Evolutionary conservation across 2,113 vertebrate genomes (phyloP).

Genomic region (Leptodactylus fuscus): DNA sequence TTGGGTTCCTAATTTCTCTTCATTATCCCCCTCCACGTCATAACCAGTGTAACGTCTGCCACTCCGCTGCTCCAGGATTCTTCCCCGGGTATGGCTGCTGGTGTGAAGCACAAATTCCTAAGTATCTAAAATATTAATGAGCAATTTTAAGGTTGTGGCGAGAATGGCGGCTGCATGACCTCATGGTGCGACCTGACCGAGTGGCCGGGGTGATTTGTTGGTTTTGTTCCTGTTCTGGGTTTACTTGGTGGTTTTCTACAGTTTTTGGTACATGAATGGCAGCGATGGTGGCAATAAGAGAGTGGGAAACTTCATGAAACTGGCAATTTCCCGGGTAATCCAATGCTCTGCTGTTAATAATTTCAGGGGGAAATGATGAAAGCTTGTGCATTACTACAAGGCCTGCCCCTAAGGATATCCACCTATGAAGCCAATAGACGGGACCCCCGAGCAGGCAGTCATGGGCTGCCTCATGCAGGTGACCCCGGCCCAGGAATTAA

Average conservation of each 20-base stretch:
- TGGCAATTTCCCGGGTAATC: too few species aligned
- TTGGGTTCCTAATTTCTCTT: background rate
- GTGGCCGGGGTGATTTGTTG: background rate
- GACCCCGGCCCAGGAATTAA: too few species aligned
- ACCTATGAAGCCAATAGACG: too few species aligned
- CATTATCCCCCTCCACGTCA: background rate
- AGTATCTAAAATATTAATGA: slow-evolving; percentile 51
- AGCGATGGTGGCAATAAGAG: background rate
- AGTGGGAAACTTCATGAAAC: too few species aligned
- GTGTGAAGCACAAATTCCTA: slow-evolving; percentile 37
- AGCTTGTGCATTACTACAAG: too few species aligned
- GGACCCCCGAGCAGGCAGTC: too few species aligned
- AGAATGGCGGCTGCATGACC: background rate
- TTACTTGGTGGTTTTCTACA: background rate
- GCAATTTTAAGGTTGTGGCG: slow-evolving; percentile 36
- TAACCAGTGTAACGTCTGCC: background rate
- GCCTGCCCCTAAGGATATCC: too few species aligned
- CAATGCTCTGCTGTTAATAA: too few species aligned
- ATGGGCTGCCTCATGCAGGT: too few species aligned
- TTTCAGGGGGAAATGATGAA: too few species aligned
- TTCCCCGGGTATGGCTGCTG: background rate
- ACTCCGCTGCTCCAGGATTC: background rate
- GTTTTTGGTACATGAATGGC: background rate
- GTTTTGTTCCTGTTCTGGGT: background rate
- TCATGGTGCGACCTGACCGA: background rate